A percentile compares a stretch with the other conserved stretches of the same genome.
Evolutionary conservation across 1,140 invertebrate species (phyloP).

Genomic region (Diprion similis): DNA sequence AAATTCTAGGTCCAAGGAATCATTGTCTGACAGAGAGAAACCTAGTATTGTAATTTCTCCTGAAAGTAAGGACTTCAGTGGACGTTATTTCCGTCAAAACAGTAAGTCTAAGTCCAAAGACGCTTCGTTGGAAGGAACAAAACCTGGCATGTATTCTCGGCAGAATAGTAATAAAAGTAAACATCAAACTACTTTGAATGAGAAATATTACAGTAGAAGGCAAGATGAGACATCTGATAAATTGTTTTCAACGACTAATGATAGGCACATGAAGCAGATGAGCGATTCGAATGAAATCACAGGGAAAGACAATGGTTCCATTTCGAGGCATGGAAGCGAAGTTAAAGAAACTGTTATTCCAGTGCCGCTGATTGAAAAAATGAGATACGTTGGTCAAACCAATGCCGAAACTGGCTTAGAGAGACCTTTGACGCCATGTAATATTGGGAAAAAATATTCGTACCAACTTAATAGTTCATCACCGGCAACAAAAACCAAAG

Average conservation of each 20-base stretch:
- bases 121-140: slow-evolving; percentile 6
- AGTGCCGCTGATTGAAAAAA: slow-evolving; percentile 38
- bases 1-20: slow-evolving; percentile 41
- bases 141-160: slow-evolving; percentile 19
- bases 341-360: too few relatives aligned
- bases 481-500: slow-evolving; percentile 19
- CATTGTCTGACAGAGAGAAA: slow-evolving; percentile 31
- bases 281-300: background rate
- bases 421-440: background rate
- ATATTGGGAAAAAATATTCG: slow-evolving; percentile 39
- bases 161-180: slow-evolving; percentile 26
- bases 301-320: background rate
- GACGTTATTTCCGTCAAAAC: slow-evolving; percentile 37
- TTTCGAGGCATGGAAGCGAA: slow-evolving; percentile 7
- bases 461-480: slow-evolving; percentile 38
- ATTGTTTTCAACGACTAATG: background rate
- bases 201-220: background rate
- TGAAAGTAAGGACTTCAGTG: slow-evolving; percentile 35
- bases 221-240: slow-evolving; percentile 1
- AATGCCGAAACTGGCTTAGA: slow-evolving; percentile 21
- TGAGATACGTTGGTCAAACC: slow-evolving; percentile 43
- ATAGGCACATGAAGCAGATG: background rate
- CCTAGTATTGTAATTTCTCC: slow-evolving; percentile 38
- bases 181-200: background rate
- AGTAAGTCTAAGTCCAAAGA: slow-evolving; percentile 33